phyloP scores from a whole-genome alignment of 2,888 invertebrate genomes.

The Epistrophe grossulariae region DNA sequence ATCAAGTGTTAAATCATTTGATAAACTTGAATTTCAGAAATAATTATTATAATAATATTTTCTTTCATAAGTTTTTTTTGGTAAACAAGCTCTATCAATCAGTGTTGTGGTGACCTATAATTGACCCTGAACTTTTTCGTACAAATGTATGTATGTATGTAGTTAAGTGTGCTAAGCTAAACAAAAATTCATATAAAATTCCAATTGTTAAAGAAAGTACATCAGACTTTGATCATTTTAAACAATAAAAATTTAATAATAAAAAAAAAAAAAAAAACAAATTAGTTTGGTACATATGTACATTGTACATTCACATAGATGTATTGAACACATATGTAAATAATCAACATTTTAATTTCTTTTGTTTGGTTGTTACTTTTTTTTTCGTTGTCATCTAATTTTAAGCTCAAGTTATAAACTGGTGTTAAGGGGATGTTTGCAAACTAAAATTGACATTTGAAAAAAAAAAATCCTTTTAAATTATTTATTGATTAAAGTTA shows the following conservation, averaged over 20 bases:
- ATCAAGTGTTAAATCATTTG: neutral
- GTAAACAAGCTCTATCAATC: neutral
- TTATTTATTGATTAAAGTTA: neutral
- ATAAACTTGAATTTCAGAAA: neutral
- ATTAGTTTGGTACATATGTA: neutral
- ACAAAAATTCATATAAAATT: neutral
- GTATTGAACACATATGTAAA: neutral
- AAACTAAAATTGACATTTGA: neutral
- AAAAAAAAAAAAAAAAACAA: neutral
- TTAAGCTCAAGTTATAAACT: neutral
- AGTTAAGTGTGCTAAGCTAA: too few relatives aligned
- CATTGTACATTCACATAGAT: too few relatives aligned
- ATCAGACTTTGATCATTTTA: constrained; percentile 9
- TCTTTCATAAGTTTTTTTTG: neutral
- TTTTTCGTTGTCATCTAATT: neutral
- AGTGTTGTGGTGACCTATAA: neutral
- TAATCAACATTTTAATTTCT: neutral
- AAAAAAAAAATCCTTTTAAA: neutral
- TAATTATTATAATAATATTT: neutral
- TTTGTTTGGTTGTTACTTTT: neutral
- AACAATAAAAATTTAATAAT: neutral
- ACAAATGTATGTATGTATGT: neutral
- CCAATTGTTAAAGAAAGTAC: constrained; percentile 6
- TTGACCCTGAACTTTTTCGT: constrained; percentile 21
- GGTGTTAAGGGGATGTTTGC: constrained; percentile 11